Evolutionary conservation across 2,113 vertebrate genomes (phyloP).

Genomic region (Lepisosteus osseus): DNA sequence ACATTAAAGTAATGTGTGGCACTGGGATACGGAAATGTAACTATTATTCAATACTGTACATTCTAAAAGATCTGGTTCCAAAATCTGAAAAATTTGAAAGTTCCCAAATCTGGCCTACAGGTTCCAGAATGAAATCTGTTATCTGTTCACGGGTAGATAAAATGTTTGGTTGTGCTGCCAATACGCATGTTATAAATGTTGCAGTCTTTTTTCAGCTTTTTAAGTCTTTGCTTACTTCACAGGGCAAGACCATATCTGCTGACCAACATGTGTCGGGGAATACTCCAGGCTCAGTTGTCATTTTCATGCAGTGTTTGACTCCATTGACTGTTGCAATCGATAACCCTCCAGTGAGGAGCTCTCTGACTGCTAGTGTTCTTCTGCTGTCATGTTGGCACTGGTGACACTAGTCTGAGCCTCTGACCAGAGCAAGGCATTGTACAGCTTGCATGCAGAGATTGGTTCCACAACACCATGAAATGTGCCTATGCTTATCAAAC

Average conservation of each 20-base stretch:
- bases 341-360: background rate
- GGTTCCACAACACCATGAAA: slow-evolving; percentile 11
- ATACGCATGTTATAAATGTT: too few species aligned
- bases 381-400: background rate
- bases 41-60: too few species aligned
- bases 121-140: too few species aligned
- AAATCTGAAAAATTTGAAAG: too few species aligned
- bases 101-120: too few species aligned
- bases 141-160: too few species aligned
- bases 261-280: background rate
- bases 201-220: too few species aligned
- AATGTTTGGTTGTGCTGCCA: too few species aligned
- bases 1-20: too few species aligned
- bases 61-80: too few species aligned
- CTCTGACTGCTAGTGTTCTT: background rate
- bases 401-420: background rate
- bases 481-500: background rate
- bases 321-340: background rate
- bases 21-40: too few species aligned
- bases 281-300: background rate
- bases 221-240: too few species aligned
- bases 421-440: background rate
- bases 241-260: background rate
- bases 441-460: background rate
- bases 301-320: background rate